These are phyloP conservation scores for Melanotaenia pygmaea DNA, from an alignment of 2,797 vertebrate genomes.

Conservation along the genomic window DNA sequence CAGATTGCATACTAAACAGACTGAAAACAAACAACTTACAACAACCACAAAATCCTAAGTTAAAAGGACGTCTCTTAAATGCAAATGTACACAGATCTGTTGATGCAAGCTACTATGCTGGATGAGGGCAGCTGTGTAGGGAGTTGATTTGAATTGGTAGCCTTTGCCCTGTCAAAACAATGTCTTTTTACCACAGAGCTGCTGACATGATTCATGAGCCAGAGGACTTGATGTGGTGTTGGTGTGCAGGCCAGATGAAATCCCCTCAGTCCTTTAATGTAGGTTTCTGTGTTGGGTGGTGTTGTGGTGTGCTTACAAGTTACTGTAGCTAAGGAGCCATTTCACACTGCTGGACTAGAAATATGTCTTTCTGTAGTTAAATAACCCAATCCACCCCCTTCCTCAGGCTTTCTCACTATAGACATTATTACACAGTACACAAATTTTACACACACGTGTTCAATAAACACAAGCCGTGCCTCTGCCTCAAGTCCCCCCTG, in stretches of 20 bases:
- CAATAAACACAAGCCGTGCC: conserved; percentile 58
- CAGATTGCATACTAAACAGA: conserved; percentile 44
- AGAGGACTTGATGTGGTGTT: conserved; percentile 68
- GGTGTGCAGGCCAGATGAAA: conserved; percentile 70
- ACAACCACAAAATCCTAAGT: conserved; percentile 37
- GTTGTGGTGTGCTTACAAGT: conserved; percentile 56
- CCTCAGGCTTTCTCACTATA: conserved; percentile 51
- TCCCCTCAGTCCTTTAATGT: conserved; percentile 71
- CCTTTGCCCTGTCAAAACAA: conserved; percentile 68
- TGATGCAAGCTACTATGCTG: conserved; percentile 28
- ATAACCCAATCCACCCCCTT: conserved; percentile 51
- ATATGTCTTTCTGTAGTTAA: conserved; percentile 72
- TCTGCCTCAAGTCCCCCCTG: conserved; percentile 25
- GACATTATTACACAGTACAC: conserved; percentile 52
- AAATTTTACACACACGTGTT: conserved; percentile 51
- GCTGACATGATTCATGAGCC: conserved; percentile 75
- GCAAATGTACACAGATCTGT: conserved; percentile 40
- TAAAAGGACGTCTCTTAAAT: conserved; percentile 40
- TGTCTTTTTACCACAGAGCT: conserved; percentile 63
- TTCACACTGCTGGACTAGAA: conserved; percentile 70
- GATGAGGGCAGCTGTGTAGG: conserved; percentile 52
- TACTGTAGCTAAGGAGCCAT: conserved; percentile 70
- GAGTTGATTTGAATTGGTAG: conserved; percentile 52
- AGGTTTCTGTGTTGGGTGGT: conserved; percentile 67
- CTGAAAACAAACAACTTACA: conserved; percentile 41